These are phyloP conservation scores for Lepidochrysops patricia DNA, from an alignment of 2,888 invertebrate species.

Conservation along the genomic window DNA sequence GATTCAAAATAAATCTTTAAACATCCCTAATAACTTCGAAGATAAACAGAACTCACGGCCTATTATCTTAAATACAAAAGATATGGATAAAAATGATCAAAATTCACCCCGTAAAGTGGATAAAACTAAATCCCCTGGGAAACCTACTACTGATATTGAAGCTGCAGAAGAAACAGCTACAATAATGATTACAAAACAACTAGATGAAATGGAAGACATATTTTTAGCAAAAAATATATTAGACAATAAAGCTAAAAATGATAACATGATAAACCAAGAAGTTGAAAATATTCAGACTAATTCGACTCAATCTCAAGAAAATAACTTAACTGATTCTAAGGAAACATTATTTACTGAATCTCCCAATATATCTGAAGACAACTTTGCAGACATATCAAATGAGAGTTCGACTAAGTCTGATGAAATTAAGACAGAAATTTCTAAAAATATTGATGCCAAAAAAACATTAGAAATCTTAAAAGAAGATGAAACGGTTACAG, in stretches of 20 bases:
- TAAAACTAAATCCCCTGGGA: conserved; percentile 18
- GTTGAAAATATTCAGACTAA: conserved; percentile 27
- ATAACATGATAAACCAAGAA: conserved; percentile 50
- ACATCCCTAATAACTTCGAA: conserved; percentile 22
- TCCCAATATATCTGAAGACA: conserved; percentile 52
- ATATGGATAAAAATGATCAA: neutral
- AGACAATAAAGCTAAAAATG: conserved; percentile 46
- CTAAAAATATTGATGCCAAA: neutral
- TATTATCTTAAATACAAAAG: neutral
- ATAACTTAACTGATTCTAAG: conserved; percentile 25
- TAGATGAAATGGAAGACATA: conserved; percentile 58
- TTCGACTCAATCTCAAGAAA: conserved; percentile 32
- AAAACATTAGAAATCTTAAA: neutral
- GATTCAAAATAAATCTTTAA: conserved; percentile 11
- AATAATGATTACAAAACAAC: conserved; percentile 24
- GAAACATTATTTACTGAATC: conserved; percentile 36
- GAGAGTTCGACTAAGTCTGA: conserved; percentile 42
- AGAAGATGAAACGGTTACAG: neutral
- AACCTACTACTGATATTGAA: conserved; percentile 45
- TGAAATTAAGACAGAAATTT: neutral
- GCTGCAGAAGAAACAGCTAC: neutral
- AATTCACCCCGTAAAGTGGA: neutral
- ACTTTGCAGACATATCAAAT: conserved; percentile 54
- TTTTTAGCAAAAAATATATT: conserved; percentile 46
- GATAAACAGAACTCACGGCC: conserved; percentile 18